These are phyloP conservation scores for Propithecus perrieri DNA, from an alignment of 2,797 vertebrate genomes.

Conservation along the genomic window DNA sequence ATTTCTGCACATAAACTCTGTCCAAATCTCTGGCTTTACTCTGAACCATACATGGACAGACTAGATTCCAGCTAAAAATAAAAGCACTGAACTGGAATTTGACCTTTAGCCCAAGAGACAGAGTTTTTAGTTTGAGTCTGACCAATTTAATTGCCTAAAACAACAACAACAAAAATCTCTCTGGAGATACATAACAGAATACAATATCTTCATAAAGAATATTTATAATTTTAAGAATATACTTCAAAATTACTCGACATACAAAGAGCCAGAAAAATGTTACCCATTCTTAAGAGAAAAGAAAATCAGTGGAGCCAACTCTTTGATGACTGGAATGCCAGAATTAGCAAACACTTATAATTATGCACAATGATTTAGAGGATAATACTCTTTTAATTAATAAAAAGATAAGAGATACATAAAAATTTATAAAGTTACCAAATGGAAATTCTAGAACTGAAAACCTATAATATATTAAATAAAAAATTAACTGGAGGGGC, in stretches of 20 bases:
- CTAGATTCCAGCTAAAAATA: slow-evolving; percentile 7
- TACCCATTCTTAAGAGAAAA: slow-evolving; percentile 2
- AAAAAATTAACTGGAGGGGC: neutral
- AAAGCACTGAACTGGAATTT: neutral
- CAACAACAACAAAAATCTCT: neutral
- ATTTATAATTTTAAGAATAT: neutral
- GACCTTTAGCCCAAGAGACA: neutral
- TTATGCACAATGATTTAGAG: neutral
- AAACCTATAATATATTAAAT: neutral
- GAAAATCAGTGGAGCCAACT: neutral
- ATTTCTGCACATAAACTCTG: neutral
- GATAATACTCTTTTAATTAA: neutral
- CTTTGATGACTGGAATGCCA: neutral
- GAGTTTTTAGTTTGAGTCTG: neutral
- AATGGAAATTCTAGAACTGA: neutral
- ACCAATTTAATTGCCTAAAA: slow-evolving; percentile 30
- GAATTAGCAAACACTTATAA: neutral
- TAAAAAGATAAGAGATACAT: neutral
- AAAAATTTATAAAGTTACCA: neutral
- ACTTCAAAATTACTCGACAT: slow-evolving; percentile 1
- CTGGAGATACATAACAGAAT: neutral
- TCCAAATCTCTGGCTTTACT: neutral
- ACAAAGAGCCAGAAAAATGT: neutral
- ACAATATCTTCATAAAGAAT: neutral
- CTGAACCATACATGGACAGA: neutral